Base-by-base conservation (phyloP, 2,113 vertebrate genomes). In the Caranx ignobilis region DNA sequence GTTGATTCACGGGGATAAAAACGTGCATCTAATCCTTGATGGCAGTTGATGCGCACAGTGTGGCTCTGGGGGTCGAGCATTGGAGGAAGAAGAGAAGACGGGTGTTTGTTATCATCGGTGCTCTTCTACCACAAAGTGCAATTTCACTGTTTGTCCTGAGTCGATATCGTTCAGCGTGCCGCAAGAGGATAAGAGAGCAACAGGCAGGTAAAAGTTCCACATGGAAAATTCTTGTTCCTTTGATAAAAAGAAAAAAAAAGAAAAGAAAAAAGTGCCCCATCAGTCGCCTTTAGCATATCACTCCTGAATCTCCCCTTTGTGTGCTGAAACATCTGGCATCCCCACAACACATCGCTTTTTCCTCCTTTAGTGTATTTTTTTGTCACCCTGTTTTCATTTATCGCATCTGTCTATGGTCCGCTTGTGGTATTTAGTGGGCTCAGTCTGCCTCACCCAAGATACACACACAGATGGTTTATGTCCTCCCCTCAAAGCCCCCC, bases 131-230 rank as follows among this genome's bases (percentile, higher is more conserved):
- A 11, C 1, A 3, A 50, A 72, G 75, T 71, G 72, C 69, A 86
- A 70, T 86, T 80, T 70, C 35, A 43, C 41, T 18, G 59, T 81
- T 89, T 83, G 66, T 75, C 79, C 76, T 54, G n/a, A 68, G 65
- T 54, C 50, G 56, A 82, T 89, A 89, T 90, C 87, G 15, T 56
- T 66, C 48, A 48, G 1, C n/a, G 35, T 77, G 64, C 75, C 32
- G 63, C 73, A 32, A 21, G 61, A 74, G 71, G 78, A 86, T 87
- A 81, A 85, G 80, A 66, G 31, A 13, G 45, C 16, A 61, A 69
- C 62, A 69, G 61, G 52, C 26, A 39, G 43, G 69, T 60, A 75
- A 59, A 65, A 60, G 82, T 88, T 87, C 67, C 80, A 87, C 77
- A 52, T 77, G 64, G 71, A 68, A 48, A 86, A 80, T 61, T 75